These are phyloP conservation scores for Bibio marci DNA, from an alignment of 2,888 invertebrate species.

Conservation along the genomic window DNA sequence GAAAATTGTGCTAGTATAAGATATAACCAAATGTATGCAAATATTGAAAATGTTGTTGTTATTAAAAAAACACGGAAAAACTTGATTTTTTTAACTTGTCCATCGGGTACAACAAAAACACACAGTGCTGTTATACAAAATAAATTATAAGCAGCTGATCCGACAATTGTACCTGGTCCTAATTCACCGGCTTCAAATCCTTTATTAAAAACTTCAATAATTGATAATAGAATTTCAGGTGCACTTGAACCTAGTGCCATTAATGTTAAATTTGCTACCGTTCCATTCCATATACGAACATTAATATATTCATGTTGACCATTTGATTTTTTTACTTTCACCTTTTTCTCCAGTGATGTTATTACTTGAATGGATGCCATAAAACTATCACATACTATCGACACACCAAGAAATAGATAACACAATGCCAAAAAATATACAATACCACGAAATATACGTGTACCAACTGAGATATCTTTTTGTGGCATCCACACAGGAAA, in stretches of 20 bases:
- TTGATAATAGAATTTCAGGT: constrained; percentile 92
- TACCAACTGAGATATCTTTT: constrained; percentile 53
- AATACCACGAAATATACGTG: constrained; percentile 68
- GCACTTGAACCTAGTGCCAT: constrained; percentile 99
- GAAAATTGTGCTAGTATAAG: constrained; percentile 79
- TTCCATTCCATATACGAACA: constrained; percentile 98
- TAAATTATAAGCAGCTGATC: constrained; percentile 95
- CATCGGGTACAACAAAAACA: constrained; percentile 77
- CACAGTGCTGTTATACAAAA: constrained; percentile 96
- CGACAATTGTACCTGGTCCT: constrained; percentile 97
- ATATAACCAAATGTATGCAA: constrained; percentile 98
- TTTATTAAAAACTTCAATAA: constrained; percentile 94
- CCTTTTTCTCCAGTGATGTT: constrained; percentile 91
- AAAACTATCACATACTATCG: constrained; percentile 96
- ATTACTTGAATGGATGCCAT: constrained; percentile 99
- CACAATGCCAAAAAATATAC: constrained; percentile 79
- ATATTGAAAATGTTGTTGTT: constrained; percentile 93
- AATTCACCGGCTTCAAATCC: constrained; percentile 91
- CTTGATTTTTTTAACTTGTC: constrained; percentile 84
- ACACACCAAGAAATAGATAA: constrained; percentile 96
- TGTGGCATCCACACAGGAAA: constrained; percentile 78
- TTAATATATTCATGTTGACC: constrained; percentile 76
- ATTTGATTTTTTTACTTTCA: constrained; percentile 75
- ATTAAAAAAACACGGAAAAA: constrained; percentile 95
- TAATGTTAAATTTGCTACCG: constrained; percentile 93